A percentile compares a stretch with the other conserved stretches of the same genome.
phyloP scores from a whole-genome alignment of 2,888 invertebrate genomes.

The Spatulosminthurus flaviceps region DNA sequence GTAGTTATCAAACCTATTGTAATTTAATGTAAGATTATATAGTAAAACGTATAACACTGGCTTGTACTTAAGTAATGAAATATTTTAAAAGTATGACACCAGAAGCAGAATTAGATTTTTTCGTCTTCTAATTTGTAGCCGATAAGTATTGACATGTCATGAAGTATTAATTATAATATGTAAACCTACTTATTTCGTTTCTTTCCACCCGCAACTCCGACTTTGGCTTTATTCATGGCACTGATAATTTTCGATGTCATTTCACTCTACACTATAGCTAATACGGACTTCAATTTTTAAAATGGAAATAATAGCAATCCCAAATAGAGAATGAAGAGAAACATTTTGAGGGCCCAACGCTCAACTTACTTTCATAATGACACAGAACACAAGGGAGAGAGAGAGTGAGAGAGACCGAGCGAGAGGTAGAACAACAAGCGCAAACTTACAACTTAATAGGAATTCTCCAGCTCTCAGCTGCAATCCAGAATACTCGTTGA shows the following conservation, averaged over 20 bases:
- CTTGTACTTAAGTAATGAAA: too few relatives aligned
- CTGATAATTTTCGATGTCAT: constrained; percentile 31
- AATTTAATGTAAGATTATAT: too few relatives aligned
- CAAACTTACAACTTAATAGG: not conserved
- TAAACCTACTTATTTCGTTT: constrained; percentile 41
- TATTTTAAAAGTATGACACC: too few relatives aligned
- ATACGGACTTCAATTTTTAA: not conserved
- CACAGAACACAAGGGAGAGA: not conserved
- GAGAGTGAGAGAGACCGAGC: too few relatives aligned
- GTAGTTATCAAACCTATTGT: too few relatives aligned
- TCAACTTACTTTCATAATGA: constrained; percentile 36
- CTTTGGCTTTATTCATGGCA: constrained; percentile 44
- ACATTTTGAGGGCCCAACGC: not conserved
- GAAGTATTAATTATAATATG: not conserved
- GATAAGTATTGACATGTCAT: not conserved
- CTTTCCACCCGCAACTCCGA: constrained; percentile 40
- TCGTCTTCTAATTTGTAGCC: not conserved
- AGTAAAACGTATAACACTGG: too few relatives aligned
- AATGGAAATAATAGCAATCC: not conserved
- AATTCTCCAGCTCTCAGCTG: too few relatives aligned
- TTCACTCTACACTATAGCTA: not conserved
- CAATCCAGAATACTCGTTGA: too few relatives aligned
- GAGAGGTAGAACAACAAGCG: not conserved
- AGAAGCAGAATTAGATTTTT: too few relatives aligned
- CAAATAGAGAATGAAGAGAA: not conserved